Evolutionary conservation across 2,113 vertebrate species (phyloP), one percentile per base, ranked within the genome.

Genomic region (Clinocottus analis): DNA sequence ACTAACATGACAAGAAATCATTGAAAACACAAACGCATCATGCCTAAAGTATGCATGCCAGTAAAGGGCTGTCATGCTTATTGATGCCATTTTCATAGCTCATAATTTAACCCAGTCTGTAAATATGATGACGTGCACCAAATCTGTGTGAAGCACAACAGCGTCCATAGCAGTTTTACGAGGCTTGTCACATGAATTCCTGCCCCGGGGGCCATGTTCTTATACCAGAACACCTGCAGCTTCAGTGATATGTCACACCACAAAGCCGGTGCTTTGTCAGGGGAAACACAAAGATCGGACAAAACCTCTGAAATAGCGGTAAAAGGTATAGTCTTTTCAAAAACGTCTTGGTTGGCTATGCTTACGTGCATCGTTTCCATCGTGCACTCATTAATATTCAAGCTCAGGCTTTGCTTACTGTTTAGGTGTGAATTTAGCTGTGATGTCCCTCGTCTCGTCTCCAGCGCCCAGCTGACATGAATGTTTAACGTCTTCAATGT

Each of bases 1-100:
- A 55, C 75, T 73, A 71, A 80, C 80, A 80, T 70, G 75, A 82
- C 80, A 80, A 72, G 75, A 82, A 77, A 83, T 89, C 87, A 85
- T 43, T 25, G 72, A 71, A 75, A 87, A 79, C 80, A 79, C 78
- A 86, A 86, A 88, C 84, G 69, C 71, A 86, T 89, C 75, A 86
- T 69, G 68, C 69, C 77, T 72, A 63, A n/a, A 72, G 71, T 69
- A 12, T 60, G 67, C 63, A 14, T 60, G 76, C 67, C 72, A 27
- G 86, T 61, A 87, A 92, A 85, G 82, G 84, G 73, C 84, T 82
- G 37, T 61, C 53, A 56, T 75, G 71, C 66, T 80, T 68, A 83
- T 87, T 82, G 86, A 81, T 66, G 67, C 76, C 55, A 43, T 84
- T 86, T 85, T 89, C 64, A 82, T 37, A 53, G 72, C 70, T 69